Conservation (phyloP, 2,888 invertebrate genomes). For the Sphecodes monilicornis region DNA sequence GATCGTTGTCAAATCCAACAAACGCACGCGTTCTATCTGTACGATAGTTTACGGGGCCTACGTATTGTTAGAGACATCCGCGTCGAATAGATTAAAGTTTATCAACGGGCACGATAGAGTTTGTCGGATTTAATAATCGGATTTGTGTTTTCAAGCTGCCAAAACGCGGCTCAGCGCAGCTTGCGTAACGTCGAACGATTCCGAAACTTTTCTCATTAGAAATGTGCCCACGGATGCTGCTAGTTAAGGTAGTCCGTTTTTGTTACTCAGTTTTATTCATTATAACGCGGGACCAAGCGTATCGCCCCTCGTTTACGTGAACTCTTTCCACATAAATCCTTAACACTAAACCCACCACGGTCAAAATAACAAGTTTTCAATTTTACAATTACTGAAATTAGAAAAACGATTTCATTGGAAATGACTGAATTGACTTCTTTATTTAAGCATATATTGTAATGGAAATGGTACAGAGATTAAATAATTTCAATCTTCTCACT, state of each 20-base stretch:
- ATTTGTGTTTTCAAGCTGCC: slow-evolving; percentile 12
- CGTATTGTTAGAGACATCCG: not conserved
- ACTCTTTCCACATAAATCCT: not conserved
- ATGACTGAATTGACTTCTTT: too few species aligned
- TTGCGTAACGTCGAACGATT: not conserved
- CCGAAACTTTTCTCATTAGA: slow-evolving; percentile 37
- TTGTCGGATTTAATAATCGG: slow-evolving; percentile 1
- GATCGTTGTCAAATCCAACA: not conserved
- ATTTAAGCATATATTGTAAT: too few species aligned
- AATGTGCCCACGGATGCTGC: not conserved
- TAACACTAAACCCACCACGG: too few species aligned
- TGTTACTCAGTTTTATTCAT: not conserved
- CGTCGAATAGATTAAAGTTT: slow-evolving; percentile 23
- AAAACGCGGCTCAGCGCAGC: not conserved
- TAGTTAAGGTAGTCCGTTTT: not conserved
- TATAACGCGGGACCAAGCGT: not conserved
- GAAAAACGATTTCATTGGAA: too few species aligned
- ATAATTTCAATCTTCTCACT: too few species aligned
- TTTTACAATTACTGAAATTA: too few species aligned
- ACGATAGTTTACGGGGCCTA: not conserved
- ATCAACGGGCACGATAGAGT: not conserved
- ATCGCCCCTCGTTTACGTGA: not conserved
- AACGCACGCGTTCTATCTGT: too few species aligned
- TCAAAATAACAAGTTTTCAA: too few species aligned
- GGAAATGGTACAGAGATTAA: too few species aligned